Evolutionary conservation across 2,113 vertebrate genomes (phyloP).

Genomic region (Microcebus tavaratra): DNA sequence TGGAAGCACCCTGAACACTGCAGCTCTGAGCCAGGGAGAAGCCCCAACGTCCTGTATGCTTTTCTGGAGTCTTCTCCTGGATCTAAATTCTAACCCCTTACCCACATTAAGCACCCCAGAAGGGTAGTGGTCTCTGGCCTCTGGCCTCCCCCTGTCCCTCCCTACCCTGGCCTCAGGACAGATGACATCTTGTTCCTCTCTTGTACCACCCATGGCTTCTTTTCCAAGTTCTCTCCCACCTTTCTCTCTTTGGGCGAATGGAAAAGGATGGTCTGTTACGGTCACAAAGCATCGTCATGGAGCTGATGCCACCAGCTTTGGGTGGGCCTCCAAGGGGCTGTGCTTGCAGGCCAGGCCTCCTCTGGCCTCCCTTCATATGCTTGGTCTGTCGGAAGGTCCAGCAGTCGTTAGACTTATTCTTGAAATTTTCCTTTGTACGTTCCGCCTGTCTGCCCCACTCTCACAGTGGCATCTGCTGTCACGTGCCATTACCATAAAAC

Average conservation of each 20-base stretch:
- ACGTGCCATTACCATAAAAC: neutral
- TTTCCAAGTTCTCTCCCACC: neutral
- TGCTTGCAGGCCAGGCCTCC: neutral
- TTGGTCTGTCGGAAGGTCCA: neutral
- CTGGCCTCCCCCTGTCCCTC: no score
- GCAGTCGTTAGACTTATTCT: neutral
- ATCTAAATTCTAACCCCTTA: neutral
- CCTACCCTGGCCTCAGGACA: neutral
- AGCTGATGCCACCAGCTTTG: neutral
- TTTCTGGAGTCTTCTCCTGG: neutral
- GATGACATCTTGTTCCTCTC: neutral
- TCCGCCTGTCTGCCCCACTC: neutral
- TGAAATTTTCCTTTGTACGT: neutral
- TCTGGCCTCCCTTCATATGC: neutral
- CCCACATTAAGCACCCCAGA: neutral
- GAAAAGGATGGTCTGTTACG: neutral
- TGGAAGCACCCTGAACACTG: neutral
- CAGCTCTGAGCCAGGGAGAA: neutral
- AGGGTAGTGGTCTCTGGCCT: neutral
- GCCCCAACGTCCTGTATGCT: no score
- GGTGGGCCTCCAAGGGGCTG: neutral
- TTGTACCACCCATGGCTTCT: neutral
- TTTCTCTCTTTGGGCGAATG: neutral
- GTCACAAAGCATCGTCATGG: neutral
- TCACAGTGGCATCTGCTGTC: neutral